phyloP scores from a whole-genome alignment of 92 coral and sea anemone species.

The Virgularia gustaviana region DNA sequence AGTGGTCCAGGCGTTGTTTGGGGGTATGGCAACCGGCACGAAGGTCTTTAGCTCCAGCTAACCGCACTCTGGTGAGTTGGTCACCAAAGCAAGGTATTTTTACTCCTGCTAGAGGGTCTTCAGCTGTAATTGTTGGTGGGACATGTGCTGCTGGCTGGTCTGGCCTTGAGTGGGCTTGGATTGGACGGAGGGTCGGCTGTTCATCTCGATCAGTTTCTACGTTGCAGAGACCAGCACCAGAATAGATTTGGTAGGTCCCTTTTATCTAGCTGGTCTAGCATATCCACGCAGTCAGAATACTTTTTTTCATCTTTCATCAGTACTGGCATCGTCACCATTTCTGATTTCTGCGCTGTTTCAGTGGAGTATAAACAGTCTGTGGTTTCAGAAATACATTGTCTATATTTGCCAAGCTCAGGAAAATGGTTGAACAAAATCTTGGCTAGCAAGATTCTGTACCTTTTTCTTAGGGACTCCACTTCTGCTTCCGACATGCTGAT shows the following conservation, averaged over 20 bases:
- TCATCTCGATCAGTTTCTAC: neutral
- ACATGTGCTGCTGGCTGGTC: constrained; percentile 62
- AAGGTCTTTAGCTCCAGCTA: constrained; percentile 63
- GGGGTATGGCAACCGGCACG: constrained; percentile 58
- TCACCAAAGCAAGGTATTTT: constrained; percentile 66
- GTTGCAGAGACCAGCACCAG: constrained; percentile 5
- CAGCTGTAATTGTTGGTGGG: too few relatives aligned
- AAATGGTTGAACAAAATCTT: constrained; percentile 55
- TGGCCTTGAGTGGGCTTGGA: constrained; percentile 52
- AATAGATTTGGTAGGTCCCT: neutral
- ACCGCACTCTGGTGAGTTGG: constrained; percentile 57
- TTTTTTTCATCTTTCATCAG: constrained; percentile 22
- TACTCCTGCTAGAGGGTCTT: too few relatives aligned
- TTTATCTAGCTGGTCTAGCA: constrained; percentile 3
- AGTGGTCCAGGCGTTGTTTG: constrained; percentile 57
- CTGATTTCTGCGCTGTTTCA: constrained; percentile 50
- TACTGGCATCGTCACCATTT: constrained; percentile 42
- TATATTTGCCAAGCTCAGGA: constrained; percentile 23
- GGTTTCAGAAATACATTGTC: constrained; percentile 28
- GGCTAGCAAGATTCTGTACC: constrained; percentile 49
- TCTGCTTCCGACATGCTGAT: constrained; percentile 21
- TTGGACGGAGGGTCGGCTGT: neutral
- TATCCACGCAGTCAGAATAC: constrained; percentile 2
- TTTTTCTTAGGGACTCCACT: constrained; percentile 27
- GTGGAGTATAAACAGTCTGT: constrained; percentile 33